phyloP scores from a whole-genome alignment of 2,888 invertebrate species.

The Megalurothrips usitatus region DNA sequence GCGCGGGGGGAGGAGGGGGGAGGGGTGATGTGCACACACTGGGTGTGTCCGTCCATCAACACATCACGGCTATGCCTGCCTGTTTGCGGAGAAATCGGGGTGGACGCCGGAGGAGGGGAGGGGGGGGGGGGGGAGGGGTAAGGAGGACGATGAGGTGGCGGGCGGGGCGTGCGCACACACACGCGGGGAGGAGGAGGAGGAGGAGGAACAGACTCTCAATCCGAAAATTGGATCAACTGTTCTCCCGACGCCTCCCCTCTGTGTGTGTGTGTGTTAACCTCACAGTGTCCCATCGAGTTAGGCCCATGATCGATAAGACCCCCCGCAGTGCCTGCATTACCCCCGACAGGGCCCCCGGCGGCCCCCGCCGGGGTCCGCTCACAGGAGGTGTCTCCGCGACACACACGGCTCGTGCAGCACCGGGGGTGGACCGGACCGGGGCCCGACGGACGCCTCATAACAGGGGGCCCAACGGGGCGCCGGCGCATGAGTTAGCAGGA shows the following conservation, averaged over 20 bases:
- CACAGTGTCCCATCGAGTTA: conserved; percentile 21
- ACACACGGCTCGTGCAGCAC: too few species aligned
- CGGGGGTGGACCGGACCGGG: too few species aligned
- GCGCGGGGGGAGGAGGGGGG: not conserved
- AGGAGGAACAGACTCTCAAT: not conserved
- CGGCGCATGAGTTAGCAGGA: too few species aligned
- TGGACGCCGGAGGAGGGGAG: not conserved
- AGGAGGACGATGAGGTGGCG: not conserved
- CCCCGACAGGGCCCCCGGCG: not conserved
- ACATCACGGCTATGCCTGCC: not conserved
- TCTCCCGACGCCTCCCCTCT: not conserved
- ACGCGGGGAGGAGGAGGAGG: not conserved
- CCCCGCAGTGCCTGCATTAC: too few species aligned
- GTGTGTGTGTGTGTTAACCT: not conserved
- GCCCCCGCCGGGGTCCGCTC: not conserved
- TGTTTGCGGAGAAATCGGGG: conserved; percentile 8
- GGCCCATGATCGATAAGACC: conserved; percentile 7
- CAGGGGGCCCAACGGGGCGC: too few species aligned
- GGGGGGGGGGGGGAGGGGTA: not conserved
- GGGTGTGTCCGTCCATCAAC: conserved; percentile 19
- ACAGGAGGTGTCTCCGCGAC: too few species aligned
- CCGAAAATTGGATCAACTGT: conserved; percentile 24
- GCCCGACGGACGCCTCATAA: too few species aligned
- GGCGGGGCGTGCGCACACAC: not conserved
- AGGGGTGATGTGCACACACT: not conserved